A percentile compares a stretch with the other conserved stretches of the same genome.
These are phyloP conservation scores for Acronicta alni DNA, from an alignment of 2,888 invertebrate species.

Conservation along the genomic window DNA sequence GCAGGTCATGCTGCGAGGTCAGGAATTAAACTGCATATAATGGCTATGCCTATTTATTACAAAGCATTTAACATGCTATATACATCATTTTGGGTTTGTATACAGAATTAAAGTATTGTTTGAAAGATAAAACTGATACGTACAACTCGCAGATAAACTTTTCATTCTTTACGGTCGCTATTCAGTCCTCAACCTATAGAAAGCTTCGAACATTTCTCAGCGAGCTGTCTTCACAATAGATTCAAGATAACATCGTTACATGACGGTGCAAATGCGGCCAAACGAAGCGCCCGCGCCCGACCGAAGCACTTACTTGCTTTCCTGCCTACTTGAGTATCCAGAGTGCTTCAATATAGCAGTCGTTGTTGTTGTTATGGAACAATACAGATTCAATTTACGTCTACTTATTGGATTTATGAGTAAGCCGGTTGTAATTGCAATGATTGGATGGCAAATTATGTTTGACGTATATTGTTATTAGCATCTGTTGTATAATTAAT, in stretches of 20 bases:
- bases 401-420: conserved; percentile 6
- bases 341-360: conserved; percentile 36
- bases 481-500: not conserved
- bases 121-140: not conserved
- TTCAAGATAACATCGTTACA: conserved; percentile 46
- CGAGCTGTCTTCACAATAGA: conserved; percentile 28
- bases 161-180: conserved; percentile 5
- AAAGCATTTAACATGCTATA: too few species aligned
- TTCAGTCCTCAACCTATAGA: conserved; percentile 29
- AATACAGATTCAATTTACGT: conserved; percentile 33
- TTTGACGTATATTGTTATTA: not conserved
- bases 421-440: conserved; percentile 44
- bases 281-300: conserved; percentile 13
- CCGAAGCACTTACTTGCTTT: conserved; percentile 35
- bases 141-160: conserved; percentile 20
- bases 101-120: not conserved
- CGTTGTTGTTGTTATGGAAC: conserved; percentile 44
- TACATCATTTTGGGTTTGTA: not conserved
- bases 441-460: conserved; percentile 19
- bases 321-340: conserved; percentile 21
- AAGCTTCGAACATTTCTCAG: conserved; percentile 36
- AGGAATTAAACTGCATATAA: too few species aligned
- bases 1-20: too few species aligned
- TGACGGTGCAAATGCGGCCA: conserved; percentile 40
- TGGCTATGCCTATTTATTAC: too few species aligned